These are phyloP conservation scores for Watsonalla binaria DNA, from an alignment of 2,888 invertebrate species.

Conservation along the genomic window DNA sequence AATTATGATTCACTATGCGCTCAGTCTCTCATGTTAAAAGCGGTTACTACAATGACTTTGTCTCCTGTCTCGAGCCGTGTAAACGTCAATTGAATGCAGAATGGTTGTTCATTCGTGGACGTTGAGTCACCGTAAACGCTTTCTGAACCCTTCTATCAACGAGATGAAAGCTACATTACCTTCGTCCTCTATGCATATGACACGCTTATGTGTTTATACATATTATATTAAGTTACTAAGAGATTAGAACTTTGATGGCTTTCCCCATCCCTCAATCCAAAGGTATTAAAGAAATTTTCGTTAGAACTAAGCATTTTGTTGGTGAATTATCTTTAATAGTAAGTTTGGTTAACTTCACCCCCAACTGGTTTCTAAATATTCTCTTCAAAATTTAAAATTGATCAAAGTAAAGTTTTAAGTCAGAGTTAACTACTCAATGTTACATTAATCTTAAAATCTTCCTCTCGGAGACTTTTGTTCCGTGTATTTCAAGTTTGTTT, in stretches of 20 bases:
- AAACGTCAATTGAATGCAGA: constrained; percentile 62
- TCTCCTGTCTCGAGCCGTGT: constrained; percentile 38
- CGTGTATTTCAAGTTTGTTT: neutral
- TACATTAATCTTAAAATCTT: too few relatives aligned
- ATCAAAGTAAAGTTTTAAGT: neutral
- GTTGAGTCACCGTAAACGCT: constrained; percentile 61
- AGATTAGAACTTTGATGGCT: too few relatives aligned
- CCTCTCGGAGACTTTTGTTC: too few relatives aligned
- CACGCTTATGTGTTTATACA: neutral
- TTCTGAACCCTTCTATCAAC: constrained; percentile 35
- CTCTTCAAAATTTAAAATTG: neutral
- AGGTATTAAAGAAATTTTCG: too few relatives aligned
- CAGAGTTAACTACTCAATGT: too few relatives aligned
- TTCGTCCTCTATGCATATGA: constrained; percentile 5
- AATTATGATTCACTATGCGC: constrained; percentile 47
- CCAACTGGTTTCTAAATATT: neutral
- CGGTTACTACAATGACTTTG: constrained; percentile 44
- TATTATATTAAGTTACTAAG: too few relatives aligned
- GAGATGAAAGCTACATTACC: constrained; percentile 10
- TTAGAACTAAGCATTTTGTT: too few relatives aligned
- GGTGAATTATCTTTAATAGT: too few relatives aligned
- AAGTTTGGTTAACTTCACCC: neutral
- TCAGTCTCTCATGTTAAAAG: constrained; percentile 34
- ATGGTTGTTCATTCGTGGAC: constrained; percentile 47
- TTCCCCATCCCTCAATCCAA: too few relatives aligned